Evolutionary conservation across 2,888 invertebrate species (phyloP).

Genomic region (Cantharis lateralis): DNA sequence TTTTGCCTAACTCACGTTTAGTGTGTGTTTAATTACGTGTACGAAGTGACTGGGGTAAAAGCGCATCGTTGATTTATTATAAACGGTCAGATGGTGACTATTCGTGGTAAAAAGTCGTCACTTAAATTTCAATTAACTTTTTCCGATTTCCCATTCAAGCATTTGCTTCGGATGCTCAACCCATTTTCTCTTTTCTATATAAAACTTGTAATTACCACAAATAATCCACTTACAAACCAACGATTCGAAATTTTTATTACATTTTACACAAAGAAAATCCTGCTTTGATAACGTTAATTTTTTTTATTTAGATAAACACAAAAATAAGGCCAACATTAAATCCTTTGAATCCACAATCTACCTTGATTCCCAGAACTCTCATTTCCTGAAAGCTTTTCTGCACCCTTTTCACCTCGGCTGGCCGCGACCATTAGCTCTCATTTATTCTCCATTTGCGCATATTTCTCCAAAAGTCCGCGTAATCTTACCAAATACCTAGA

Average conservation of each 20-base stretch:
- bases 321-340: slow-evolving; percentile 26
- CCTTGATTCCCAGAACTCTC: slow-evolving; percentile 39
- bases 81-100: slow-evolving; percentile 47
- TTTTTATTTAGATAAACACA: neutral
- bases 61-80: slow-evolving; percentile 51
- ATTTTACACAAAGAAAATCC: neutral
- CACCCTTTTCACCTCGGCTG: slow-evolving; percentile 39
- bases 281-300: neutral
- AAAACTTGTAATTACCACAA: neutral
- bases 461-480: slow-evolving; percentile 41
- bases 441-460: slow-evolving; percentile 45
- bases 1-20: slow-evolving; percentile 55
- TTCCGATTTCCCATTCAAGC: slow-evolving; percentile 30
- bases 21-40: slow-evolving; percentile 52
- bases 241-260: neutral
- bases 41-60: slow-evolving; percentile 39
- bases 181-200: slow-evolving; percentile 9
- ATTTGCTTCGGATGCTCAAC: slow-evolving; percentile 15
- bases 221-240: neutral
- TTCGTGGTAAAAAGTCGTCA: slow-evolving; percentile 41
- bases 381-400: slow-evolving; percentile 39
- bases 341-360: slow-evolving; percentile 35
- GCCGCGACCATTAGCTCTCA: slow-evolving; percentile 43
- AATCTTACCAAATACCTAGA: slow-evolving; percentile 41
- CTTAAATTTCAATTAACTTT: slow-evolving; percentile 43